Evolutionary conservation across 2,113 vertebrate genomes (phyloP), one percentile per base, ranked within the genome.

Genomic region (Notiomystis cincta): DNA sequence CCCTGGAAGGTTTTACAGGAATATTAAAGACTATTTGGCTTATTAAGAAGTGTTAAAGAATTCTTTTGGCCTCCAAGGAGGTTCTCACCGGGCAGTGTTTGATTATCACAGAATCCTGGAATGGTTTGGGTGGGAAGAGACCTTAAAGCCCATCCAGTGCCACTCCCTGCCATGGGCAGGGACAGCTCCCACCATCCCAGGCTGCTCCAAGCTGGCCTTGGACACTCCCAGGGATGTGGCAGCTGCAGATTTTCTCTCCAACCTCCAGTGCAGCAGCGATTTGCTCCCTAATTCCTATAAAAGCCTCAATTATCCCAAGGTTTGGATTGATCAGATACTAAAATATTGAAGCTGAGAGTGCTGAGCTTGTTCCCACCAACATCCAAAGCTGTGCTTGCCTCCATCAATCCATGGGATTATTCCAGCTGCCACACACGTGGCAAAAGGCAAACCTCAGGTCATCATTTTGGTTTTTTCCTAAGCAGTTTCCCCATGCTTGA

Each of bases 401-500:
- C 73, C 65, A 24, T 7, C 35, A 16, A 3, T 5, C 79, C 18
- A 1, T 0, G 20, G 53, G 12, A 30, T 53, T 42, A n/a, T 33
- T 73, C 40, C 66, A 12, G 10, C n/a, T 15, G 4, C 42, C 33
- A 24, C 51, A 64, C 13, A 11, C 0, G 0, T 9, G 25, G 66
- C 62, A 21, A 40, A 77, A 60, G 25, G 50, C 42, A 88, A 80
- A 51, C 12, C 35, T 64, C 66, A 23, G 25, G 11, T 42, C 51
- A 9, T 35, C 28, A 1, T 0, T 14, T 7, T 14, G 0, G 1
- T 51, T 53, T 83, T 37, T 77, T 33, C 27, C 50, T 35, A 10
- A 27, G 35, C 10, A 15, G 11, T 30, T 94, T 65, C 38, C 48
- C 45, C 30, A 4, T 28, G 35, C 71, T 66, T 40, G 45, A 48